Conservation (phyloP, 2,888 invertebrate genomes). For the Pimpla rufipes region DNA sequence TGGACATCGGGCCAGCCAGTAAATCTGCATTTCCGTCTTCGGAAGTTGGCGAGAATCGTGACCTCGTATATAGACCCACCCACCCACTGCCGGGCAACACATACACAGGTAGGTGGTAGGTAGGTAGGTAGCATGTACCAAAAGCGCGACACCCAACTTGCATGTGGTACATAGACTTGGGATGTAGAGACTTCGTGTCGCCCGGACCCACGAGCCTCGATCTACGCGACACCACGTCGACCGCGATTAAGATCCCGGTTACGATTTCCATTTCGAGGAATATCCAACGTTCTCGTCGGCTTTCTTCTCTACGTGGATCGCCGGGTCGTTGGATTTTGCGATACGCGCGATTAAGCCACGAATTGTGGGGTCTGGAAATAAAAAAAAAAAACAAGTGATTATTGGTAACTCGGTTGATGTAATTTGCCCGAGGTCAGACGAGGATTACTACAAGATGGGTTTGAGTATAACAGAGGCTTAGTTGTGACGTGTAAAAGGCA, state of each 20-base stretch:
- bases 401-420: too few relatives aligned
- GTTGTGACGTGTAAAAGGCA: neutral
- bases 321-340: too few relatives aligned
- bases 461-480: neutral
- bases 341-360: too few relatives aligned
- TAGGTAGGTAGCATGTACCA: neutral
- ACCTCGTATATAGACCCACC: constrained; percentile 25
- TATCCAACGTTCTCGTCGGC: neutral
- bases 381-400: too few relatives aligned
- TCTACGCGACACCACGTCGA: neutral
- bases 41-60: constrained; percentile 58
- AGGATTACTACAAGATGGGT: neutral
- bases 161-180: neutral
- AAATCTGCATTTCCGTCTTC: constrained; percentile 79
- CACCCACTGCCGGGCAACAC: constrained; percentile 1
- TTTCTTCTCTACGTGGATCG: neutral
- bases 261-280: neutral
- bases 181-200: neutral
- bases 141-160: constrained; percentile 7
- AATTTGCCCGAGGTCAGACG: neutral
- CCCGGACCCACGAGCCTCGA: neutral
- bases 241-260: neutral
- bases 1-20: constrained; percentile 73
- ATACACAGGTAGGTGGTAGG: neutral
- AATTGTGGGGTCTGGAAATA: too few relatives aligned